phyloP scores from a whole-genome alignment of 2,888 invertebrate genomes.

The Ophion costatus region DNA sequence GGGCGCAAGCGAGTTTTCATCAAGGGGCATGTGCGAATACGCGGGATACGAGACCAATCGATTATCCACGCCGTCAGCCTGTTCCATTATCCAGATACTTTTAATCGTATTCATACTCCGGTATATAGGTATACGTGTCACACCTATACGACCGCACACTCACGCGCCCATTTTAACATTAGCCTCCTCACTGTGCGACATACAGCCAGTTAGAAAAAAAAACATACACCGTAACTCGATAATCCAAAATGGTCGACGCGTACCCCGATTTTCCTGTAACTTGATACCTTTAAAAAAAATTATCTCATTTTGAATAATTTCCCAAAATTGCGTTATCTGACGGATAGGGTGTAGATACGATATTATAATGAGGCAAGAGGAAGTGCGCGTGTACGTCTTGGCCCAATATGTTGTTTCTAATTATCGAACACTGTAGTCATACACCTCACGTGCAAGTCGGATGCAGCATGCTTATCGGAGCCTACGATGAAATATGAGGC shows the following conservation, averaged over 20 bases:
- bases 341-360: not conserved
- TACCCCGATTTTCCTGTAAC: not conserved
- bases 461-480: not conserved
- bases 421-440: not conserved
- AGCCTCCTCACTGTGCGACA: not conserved
- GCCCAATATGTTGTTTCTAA: not conserved
- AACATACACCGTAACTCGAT: not conserved
- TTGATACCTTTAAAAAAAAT: not conserved
- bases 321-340: not conserved
- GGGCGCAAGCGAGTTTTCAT: slow-evolving; percentile 52
- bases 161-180: not conserved
- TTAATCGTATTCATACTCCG: slow-evolving; percentile 79
- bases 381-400: not conserved
- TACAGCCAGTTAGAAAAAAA: no score
- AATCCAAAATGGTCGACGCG: not conserved
- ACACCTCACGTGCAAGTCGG: not conserved
- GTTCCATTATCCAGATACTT: slow-evolving; percentile 75
- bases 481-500: slow-evolving; percentile 2
- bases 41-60: slow-evolving; percentile 72
- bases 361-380: not conserved
- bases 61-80: slow-evolving; percentile 78
- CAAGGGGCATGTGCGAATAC: slow-evolving; percentile 66
- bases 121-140: slow-evolving; percentile 6
- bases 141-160: not conserved
- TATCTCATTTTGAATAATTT: not conserved